A percentile compares a stretch with the other conserved stretches of the same genome.
These are phyloP conservation scores for Protaetia brevitarsis DNA, from an alignment of 1,140 invertebrate species.

Conservation along the genomic window DNA sequence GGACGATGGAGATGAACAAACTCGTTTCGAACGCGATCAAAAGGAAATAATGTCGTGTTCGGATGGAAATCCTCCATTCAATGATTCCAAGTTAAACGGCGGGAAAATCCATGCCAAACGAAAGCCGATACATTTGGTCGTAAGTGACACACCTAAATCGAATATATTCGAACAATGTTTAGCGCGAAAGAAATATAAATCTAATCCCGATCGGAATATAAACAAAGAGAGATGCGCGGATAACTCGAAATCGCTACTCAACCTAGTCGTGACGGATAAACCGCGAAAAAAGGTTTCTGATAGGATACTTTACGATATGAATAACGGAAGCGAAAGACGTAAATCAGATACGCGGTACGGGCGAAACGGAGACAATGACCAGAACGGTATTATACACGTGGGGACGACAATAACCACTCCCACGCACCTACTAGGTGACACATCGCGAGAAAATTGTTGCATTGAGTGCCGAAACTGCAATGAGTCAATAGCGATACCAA, in stretches of 20 bases:
- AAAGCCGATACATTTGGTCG: not conserved
- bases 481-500: not conserved
- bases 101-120: not conserved
- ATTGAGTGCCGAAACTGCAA: conserved; percentile 1
- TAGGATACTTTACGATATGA: not conserved
- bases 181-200: not conserved
- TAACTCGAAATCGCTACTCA: not conserved
- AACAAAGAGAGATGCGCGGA: not conserved
- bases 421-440: not conserved
- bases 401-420: conserved; percentile 3
- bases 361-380: not conserved
- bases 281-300: not conserved
- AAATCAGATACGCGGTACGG: not conserved
- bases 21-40: too few relatives aligned
- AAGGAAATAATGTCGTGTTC: too few relatives aligned
- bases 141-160: not conserved
- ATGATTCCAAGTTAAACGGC: too few relatives aligned
- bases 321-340: not conserved
- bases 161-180: not conserved
- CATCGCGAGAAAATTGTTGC: conserved; percentile 2
- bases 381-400: not conserved
- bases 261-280: not conserved
- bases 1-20: too few relatives aligned
- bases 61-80: too few relatives aligned
- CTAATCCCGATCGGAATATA: not conserved